Evolutionary conservation across 2,888 invertebrate species (phyloP).

Genomic region (Ditylenchus weischeri): DNA sequence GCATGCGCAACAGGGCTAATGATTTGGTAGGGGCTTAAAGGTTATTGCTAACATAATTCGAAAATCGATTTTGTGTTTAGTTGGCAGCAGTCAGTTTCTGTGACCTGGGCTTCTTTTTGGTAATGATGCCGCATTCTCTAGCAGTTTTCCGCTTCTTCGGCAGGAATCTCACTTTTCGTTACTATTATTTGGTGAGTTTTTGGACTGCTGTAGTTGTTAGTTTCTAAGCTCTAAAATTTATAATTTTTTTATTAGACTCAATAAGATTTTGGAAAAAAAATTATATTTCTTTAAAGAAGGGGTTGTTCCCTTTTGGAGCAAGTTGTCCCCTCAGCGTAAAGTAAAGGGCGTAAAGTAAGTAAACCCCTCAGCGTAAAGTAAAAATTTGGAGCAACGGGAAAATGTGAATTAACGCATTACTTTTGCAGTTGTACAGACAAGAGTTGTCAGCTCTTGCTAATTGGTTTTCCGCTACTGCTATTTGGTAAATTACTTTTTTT

Average conservation of each 20-base stretch:
- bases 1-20: slow-evolving; percentile 54
- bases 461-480: slow-evolving; percentile 57
- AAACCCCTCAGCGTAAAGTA: too few relatives aligned
- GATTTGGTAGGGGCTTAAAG: slow-evolving; percentile 46
- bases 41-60: neutral
- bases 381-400: too few relatives aligned
- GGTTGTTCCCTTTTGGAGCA: too few relatives aligned
- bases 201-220: too few relatives aligned
- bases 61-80: slow-evolving; percentile 33
- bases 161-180: slow-evolving; percentile 39
- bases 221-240: too few relatives aligned
- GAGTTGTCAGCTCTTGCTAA: slow-evolving; percentile 55
- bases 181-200: slow-evolving; percentile 46
- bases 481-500: slow-evolving; percentile 40
- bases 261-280: too few relatives aligned
- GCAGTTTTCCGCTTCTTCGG: slow-evolving; percentile 33
- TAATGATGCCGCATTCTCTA: slow-evolving; percentile 42
- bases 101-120: slow-evolving; percentile 49
- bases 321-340: too few relatives aligned
- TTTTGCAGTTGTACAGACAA: slow-evolving; percentile 35
- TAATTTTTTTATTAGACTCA: too few relatives aligned
- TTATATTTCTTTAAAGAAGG: too few relatives aligned
- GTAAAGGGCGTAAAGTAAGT: too few relatives aligned
- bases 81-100: slow-evolving; percentile 56
- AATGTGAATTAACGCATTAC: too few relatives aligned